A percentile compares a stretch with the other conserved stretches of the same genome.
Evolutionary conservation across 2,113 vertebrate species (phyloP).

Genomic region (Mungos mungo): DNA sequence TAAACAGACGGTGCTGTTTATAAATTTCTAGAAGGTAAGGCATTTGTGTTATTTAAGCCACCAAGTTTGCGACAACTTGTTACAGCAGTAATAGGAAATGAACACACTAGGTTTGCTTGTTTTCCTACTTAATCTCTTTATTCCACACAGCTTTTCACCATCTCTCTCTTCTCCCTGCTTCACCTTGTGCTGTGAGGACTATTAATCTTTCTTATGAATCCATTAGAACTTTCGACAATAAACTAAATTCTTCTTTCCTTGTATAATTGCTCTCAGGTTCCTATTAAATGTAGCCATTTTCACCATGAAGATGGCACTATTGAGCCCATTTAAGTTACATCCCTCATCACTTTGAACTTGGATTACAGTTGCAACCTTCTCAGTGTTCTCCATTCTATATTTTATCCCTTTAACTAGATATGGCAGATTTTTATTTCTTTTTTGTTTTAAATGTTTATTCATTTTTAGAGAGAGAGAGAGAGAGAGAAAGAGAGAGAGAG

Average conservation of each 20-base stretch:
- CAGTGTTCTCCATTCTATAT: background rate
- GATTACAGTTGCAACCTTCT: background rate
- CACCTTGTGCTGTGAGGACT: background rate
- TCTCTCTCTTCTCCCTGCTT: background rate
- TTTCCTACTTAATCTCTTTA: background rate
- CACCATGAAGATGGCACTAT: background rate
- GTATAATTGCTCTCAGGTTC: background rate
- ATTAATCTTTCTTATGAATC: background rate
- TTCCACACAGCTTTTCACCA: rapidly evolving
- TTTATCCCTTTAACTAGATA: background rate
- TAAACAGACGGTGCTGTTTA: background rate
- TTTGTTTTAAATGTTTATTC: no score
- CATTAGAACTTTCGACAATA: background rate
- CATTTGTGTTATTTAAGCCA: background rate
- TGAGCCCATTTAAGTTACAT: background rate
- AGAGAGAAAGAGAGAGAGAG: no score
- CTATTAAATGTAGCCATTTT: background rate
- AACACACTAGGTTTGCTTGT: background rate
- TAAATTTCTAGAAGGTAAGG: background rate
- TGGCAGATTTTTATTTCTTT: background rate
- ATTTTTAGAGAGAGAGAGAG: no score
- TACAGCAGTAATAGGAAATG: background rate
- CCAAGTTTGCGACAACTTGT: background rate
- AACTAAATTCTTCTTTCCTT: background rate
- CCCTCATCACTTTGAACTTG: background rate